phyloP scores from a whole-genome alignment of 2,888 invertebrate genomes.

The Cremastinae sp. region DNA sequence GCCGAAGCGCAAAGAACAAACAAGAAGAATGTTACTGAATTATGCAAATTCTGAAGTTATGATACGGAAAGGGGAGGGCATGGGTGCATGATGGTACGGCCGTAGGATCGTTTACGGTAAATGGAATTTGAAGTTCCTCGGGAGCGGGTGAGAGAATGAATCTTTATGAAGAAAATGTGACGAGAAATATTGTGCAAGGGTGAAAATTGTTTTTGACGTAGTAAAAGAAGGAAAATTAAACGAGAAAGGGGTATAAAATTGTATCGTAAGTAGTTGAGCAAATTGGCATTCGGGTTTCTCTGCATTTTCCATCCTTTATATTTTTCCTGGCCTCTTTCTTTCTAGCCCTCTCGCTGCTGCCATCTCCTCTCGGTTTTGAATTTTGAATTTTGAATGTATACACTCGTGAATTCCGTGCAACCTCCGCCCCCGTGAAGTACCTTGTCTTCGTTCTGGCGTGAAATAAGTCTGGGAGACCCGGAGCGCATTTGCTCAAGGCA shows the following conservation, averaged over 20 bases:
- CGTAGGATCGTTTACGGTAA: constrained; percentile 17
- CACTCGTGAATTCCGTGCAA: constrained; percentile 48
- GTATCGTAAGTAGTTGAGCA: neutral
- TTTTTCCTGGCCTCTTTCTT: constrained; percentile 5
- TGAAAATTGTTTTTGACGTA: constrained; percentile 4
- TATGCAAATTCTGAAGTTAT: constrained; percentile 20
- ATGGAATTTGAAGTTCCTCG: constrained; percentile 15
- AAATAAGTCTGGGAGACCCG: constrained; percentile 73
- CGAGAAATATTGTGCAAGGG: constrained; percentile 22
- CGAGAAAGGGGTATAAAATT: constrained; percentile 10
- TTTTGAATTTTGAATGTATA: constrained; percentile 49
- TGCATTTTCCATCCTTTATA: constrained; percentile 22
- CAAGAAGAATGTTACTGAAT: constrained; percentile 13
- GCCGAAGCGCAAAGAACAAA: constrained; percentile 6
- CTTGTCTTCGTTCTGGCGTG: constrained; percentile 72
- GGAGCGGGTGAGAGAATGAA: constrained; percentile 5
- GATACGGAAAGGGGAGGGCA: neutral
- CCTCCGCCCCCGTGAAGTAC: constrained; percentile 63
- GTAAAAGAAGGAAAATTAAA: constrained; percentile 6
- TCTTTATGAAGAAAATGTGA: constrained; percentile 11
- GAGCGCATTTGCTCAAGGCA: constrained; percentile 63
- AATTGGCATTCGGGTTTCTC: constrained; percentile 34
- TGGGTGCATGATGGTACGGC: neutral
- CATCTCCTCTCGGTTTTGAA: constrained; percentile 19
- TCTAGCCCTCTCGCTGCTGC: constrained; percentile 4